Evolutionary conservation across 1,140 invertebrate species (phyloP), one percentile per base, ranked within the genome.

Genomic region (Zaprionus lachaisei): DNA sequence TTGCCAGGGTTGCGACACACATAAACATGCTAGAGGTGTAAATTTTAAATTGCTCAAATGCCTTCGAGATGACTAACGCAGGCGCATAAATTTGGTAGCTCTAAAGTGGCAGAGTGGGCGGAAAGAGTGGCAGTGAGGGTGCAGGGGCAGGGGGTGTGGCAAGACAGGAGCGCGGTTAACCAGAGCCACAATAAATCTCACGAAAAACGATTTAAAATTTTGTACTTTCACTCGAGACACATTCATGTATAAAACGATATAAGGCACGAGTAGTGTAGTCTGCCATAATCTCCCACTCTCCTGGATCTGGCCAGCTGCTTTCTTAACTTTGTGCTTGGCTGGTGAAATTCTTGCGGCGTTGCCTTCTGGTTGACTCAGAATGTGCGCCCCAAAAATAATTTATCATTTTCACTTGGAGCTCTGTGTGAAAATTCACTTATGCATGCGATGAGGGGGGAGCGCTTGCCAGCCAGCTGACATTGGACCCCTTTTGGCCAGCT

Each of bases 131-230:
- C 9, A 37, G 34, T 11, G 34, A 0, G 15, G 38, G 15, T 2
- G 38, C 0, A 44, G n/a, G 38, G 38, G 11, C 14, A 28, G 26
- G 31, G 17, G 1, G 26, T 7, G 31, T 60, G 12, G 47, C n/a
- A 17, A 20, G 26, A 17, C 22, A 28, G 31, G 22, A 15, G 22
- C 47, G 61, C 69, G 85, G 85, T 90, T 90, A 85, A 90, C 85
- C 85, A 76, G 62, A 72, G 77, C 83, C 85, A 90, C 81, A 90
- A 90, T 90, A 90, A 90, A 90, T 90, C 85, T 90, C 85, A 80
- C 83, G 79, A 75, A 80, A 90, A 90, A 90, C 85, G 85, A 90
- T 90, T 90, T 80, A 79, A 60, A 72, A 84, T 81, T 84, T 89
- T 77, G 55, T 70, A 70, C 68, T 80, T 69, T 72, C 66, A 66